Percentiles rank a stretch among this genome's conserved stretches.
These are phyloP conservation scores for Leptarthrus brevirostris DNA, from an alignment of 2,888 invertebrate species.

Conservation along the genomic window DNA sequence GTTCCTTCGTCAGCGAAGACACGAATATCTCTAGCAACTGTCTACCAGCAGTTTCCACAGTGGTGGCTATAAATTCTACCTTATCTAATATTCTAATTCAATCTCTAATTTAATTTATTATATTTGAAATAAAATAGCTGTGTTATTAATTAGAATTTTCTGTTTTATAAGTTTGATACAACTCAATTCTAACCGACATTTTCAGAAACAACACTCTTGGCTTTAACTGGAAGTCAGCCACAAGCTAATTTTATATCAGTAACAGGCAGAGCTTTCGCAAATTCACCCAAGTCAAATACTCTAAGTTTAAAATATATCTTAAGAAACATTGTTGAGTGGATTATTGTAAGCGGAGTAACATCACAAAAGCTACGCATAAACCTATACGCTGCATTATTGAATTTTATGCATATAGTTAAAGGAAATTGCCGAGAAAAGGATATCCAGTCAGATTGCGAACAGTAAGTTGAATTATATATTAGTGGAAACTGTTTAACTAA, in stretches of 20 bases:
- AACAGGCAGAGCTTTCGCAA: neutral
- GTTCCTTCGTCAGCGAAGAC: too few species aligned
- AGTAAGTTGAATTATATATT: constrained; percentile 56
- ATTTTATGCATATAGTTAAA: constrained; percentile 80
- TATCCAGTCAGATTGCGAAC: constrained; percentile 61
- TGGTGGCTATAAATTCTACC: too few species aligned
- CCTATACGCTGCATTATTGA: constrained; percentile 85
- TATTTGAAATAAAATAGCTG: too few species aligned
- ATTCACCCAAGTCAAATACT: constrained; percentile 72
- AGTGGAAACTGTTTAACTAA: too few species aligned
- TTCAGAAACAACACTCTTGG: neutral
- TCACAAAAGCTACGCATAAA: constrained; percentile 88
- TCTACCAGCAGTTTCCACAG: too few species aligned
- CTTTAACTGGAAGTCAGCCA: neutral
- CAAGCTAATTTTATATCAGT: neutral
- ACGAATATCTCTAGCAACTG: too few species aligned
- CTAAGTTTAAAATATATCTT: constrained; percentile 78
- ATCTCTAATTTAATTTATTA: too few species aligned
- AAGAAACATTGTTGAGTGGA: constrained; percentile 84
- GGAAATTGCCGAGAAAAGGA: constrained; percentile 66
- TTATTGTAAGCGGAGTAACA: constrained; percentile 81
- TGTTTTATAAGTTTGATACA: too few species aligned
- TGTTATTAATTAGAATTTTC: too few species aligned
- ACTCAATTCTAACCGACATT: neutral
- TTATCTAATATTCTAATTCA: too few species aligned